Conservation (phyloP, 37 sponge, comb jelly and placozoan species). For the Agelas oroides region DNA sequence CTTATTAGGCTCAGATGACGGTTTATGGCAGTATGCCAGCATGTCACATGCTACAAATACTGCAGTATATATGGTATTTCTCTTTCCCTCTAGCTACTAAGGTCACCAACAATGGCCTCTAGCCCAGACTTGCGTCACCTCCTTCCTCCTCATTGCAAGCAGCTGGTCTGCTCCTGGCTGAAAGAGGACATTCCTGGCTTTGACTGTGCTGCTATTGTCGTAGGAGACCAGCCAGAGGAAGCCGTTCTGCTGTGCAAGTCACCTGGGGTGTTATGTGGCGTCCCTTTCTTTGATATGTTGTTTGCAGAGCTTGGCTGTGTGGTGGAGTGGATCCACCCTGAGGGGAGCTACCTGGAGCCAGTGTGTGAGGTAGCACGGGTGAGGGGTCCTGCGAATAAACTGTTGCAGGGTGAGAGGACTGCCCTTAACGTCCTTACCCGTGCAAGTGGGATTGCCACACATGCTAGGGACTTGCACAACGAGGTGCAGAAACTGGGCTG, state of each 20-base stretch:
- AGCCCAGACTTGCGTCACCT: constrained; percentile 3
- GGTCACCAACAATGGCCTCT: no score
- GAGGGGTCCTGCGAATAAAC: constrained; percentile 71
- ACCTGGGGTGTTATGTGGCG: constrained; percentile 86
- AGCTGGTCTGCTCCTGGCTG: constrained; percentile 74
- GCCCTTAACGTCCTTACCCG: constrained; percentile 85
- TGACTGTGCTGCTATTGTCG: constrained; percentile 86
- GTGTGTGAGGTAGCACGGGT: constrained; percentile 70
- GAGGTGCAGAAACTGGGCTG: constrained; percentile 53
- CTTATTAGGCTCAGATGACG: no score
- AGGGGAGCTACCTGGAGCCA: constrained; percentile 71
- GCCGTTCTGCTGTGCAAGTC: constrained; percentile 90
- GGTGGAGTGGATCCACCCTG: constrained; percentile 75
- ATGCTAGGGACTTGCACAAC: constrained; percentile 68
- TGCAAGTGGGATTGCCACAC: constrained; percentile 91
- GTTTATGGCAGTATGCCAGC: no score
- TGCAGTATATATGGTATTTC: no score
- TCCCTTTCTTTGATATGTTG: constrained; percentile 83
- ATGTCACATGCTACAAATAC: no score
- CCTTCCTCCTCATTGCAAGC: constrained; percentile 52
- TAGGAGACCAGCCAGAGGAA: constrained; percentile 76
- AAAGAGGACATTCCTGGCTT: constrained; percentile 92
- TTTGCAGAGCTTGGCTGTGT: constrained; percentile 82
- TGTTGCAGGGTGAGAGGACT: constrained; percentile 93
- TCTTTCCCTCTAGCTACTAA: no score